Percentiles rank a stretch among this genome's conserved stretches.
Evolutionary conservation across 2,797 vertebrate species (phyloP).

Genomic region (Apodemus agrarius): DNA sequence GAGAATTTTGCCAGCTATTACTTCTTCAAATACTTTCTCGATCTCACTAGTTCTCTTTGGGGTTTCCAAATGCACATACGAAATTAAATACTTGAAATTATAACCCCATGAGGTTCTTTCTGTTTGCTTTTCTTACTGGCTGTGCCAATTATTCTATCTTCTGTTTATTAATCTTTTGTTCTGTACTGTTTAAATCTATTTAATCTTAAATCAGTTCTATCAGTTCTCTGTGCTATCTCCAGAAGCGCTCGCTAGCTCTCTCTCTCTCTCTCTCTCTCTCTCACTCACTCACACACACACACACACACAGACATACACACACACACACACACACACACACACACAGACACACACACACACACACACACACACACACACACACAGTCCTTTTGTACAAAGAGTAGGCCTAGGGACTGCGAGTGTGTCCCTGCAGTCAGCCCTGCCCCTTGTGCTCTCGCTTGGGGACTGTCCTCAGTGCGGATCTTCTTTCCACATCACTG

Average conservation of each 20-base stretch:
- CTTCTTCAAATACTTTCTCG: slow-evolving; percentile 2
- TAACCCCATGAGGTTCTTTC: background rate
- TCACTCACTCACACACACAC: too few relatives aligned
- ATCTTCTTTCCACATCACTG: background rate
- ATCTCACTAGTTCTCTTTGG: background rate
- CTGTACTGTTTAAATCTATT: background rate
- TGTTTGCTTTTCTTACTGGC: background rate
- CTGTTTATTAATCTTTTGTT: background rate
- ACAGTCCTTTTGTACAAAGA: background rate
- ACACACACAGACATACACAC: too few relatives aligned
- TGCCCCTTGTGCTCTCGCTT: background rate
- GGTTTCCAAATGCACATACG: background rate
- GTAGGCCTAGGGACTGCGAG: background rate
- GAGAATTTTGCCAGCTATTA: background rate
- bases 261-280: too few relatives aligned
- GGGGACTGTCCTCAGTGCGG: background rate
- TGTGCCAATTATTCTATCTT: background rate
- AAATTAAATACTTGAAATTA: background rate
- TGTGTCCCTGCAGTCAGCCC: background rate
- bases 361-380: background rate
- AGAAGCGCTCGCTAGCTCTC: too few relatives aligned
- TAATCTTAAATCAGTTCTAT: background rate
- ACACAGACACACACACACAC: background rate
- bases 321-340: too few relatives aligned
- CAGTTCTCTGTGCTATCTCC: background rate